phyloP scores from a whole-genome alignment of 2,888 invertebrate species.

The Meta bourneti region DNA sequence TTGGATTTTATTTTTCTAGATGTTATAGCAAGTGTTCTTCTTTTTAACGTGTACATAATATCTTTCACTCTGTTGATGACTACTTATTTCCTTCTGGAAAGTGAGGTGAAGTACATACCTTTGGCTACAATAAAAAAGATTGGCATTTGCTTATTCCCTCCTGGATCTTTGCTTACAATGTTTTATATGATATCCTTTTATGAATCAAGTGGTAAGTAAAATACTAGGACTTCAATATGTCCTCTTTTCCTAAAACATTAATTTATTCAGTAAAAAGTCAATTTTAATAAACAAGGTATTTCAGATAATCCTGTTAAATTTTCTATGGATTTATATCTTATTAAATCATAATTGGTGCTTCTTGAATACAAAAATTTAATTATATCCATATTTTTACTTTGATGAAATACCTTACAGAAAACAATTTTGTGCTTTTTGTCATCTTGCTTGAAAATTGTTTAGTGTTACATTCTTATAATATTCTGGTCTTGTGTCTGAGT shows the following conservation, averaged over 20 bases:
- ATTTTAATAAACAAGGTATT: not conserved
- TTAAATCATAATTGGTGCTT: not conserved
- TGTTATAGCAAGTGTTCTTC: slow-evolving; percentile 27
- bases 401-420: too few species aligned
- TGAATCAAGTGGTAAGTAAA: slow-evolving; percentile 54
- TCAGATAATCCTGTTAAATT: too few species aligned
- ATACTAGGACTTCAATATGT: not conserved
- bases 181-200: slow-evolving; percentile 28
- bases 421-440: too few species aligned
- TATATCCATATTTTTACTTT: not conserved
- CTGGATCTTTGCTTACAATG: slow-evolving; percentile 31
- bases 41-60: not conserved
- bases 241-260: not conserved
- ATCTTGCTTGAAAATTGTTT: too few species aligned
- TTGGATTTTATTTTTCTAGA: slow-evolving; percentile 17
- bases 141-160: slow-evolving; percentile 51
- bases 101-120: slow-evolving; percentile 19
- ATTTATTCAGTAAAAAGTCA: not conserved
- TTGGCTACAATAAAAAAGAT: slow-evolving; percentile 28
- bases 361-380: not conserved
- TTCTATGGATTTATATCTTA: too few species aligned
- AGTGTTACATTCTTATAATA: too few species aligned
- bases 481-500: too few species aligned
- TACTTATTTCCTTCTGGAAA: not conserved
- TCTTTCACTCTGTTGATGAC: slow-evolving; percentile 16